Conservation (phyloP, 2,113 vertebrate genomes). For the Apeltes quadracus region DNA sequence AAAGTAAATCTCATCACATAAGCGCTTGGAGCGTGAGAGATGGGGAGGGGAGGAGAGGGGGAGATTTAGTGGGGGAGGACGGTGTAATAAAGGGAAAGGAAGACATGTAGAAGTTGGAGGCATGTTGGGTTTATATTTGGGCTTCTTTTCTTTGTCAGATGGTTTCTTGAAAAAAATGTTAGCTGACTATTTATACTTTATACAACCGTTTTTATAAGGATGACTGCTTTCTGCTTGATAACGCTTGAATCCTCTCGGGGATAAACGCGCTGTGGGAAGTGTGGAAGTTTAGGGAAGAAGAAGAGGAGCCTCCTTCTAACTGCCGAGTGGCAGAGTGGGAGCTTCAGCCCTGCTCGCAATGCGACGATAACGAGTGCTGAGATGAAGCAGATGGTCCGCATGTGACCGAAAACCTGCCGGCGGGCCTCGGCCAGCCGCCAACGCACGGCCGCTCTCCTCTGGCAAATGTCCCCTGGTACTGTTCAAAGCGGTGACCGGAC, state of each 20-base stretch:
- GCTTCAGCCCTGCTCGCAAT: constrained; percentile 29
- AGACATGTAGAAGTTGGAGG: neutral
- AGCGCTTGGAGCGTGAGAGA: constrained; percentile 22
- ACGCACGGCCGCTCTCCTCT: constrained; percentile 29
- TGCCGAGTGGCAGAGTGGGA: neutral
- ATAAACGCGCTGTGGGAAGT: constrained; percentile 13
- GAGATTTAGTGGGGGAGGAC: neutral
- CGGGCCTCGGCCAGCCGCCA: constrained; percentile 45
- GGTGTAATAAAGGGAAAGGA: neutral
- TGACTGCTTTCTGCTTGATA: neutral
- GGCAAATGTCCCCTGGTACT: constrained; percentile 42
- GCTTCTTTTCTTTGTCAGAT: neutral
- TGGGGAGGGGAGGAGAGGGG: neutral
- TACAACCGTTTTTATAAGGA: neutral
- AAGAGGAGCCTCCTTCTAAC: too few species aligned
- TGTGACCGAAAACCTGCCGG: constrained; percentile 57
- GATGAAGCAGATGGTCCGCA: constrained; percentile 71
- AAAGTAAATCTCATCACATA: constrained; percentile 22
- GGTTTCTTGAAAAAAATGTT: too few species aligned
- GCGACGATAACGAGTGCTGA: constrained; percentile 51
- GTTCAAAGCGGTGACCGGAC: constrained; percentile 13
- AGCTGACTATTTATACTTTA: neutral
- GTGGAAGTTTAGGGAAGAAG: too few species aligned
- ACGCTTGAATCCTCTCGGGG: neutral
- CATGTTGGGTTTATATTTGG: neutral